Evolutionary conservation across 2,797 vertebrate species (phyloP).

Genomic region (Orientallactaga sibirica): DNA sequence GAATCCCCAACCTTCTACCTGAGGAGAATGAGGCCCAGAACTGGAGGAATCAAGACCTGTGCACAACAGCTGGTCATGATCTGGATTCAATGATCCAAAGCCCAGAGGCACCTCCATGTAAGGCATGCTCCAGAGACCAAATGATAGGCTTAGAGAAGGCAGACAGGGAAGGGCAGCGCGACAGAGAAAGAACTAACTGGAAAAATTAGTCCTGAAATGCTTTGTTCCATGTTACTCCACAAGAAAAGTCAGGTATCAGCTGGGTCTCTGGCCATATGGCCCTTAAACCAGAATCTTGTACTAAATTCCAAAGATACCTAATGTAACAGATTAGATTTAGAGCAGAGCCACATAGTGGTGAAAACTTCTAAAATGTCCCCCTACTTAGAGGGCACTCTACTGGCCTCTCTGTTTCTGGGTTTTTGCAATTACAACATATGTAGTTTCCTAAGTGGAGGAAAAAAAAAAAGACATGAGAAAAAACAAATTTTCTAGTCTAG

Average conservation of each 20-base stretch:
- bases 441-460: not conserved
- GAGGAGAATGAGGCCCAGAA: not conserved
- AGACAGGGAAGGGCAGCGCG: not conserved
- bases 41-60: not conserved
- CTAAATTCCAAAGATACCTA: conserved; percentile 30
- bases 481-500: not conserved
- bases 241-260: not conserved
- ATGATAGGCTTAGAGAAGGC: not conserved
- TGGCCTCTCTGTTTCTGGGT: not conserved
- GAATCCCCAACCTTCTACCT: not conserved
- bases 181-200: not conserved
- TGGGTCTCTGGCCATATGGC: not conserved
- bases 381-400: not conserved
- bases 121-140: not conserved
- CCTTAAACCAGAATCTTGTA: not conserved
- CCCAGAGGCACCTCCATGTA: not conserved
- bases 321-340: not conserved
- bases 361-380: not conserved
- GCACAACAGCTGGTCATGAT: not conserved
- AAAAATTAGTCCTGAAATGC: not conserved
- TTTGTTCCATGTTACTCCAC: not conserved
- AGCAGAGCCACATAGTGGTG: not conserved
- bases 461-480: conserved; percentile 31
- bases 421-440: not conserved
- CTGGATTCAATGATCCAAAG: not conserved